phyloP scores from a whole-genome alignment of 1,140 invertebrate species.

The Aphis gossypii region DNA sequence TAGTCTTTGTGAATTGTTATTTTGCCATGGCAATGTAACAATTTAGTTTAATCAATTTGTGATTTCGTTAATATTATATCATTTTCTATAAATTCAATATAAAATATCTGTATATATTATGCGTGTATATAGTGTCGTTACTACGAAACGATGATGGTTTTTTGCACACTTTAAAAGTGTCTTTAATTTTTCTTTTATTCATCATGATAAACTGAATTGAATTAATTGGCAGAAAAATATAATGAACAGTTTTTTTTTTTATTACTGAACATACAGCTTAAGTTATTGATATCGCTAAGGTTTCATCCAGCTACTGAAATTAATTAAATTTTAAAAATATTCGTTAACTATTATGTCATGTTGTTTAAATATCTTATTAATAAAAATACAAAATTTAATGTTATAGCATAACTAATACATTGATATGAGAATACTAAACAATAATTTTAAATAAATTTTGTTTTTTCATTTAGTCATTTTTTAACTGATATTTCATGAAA shows the following conservation, averaged over 20 bases:
- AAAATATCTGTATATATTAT: neutral
- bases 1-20: neutral
- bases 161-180: neutral
- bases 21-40: neutral
- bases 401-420: neutral
- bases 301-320: neutral
- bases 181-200: neutral
- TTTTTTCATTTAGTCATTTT: neutral
- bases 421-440: neutral
- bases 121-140: no score
- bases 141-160: neutral
- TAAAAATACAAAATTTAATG: neutral
- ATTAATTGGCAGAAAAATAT: constrained; percentile 10
- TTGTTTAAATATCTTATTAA: neutral
- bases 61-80: neutral
- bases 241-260: neutral
- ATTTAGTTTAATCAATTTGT: neutral
- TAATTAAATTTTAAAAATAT: neutral
- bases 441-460: neutral
- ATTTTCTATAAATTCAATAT: neutral
- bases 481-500: neutral
- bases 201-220: neutral
- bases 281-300: neutral
- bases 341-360: neutral
- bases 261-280: neutral